Percentiles rank a stretch among this genome's conserved stretches.
Conservation (phyloP, 2,888 invertebrate species). For the Neria commutata region DNA sequence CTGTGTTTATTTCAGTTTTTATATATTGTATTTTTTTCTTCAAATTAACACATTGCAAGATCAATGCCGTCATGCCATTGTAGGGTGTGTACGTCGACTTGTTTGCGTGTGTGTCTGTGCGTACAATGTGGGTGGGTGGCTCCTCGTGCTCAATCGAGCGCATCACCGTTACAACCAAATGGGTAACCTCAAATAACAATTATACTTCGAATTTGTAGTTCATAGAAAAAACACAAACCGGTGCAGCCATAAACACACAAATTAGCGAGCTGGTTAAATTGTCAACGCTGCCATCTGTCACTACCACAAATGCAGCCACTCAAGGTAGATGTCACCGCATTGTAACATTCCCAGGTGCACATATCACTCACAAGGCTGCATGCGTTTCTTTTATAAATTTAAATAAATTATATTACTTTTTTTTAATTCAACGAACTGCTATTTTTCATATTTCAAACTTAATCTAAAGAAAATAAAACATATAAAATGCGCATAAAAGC, state of each 20-base stretch:
- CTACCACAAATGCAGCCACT: background rate
- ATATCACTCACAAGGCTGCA: background rate
- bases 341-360: background rate
- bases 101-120: too few relatives aligned
- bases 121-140: background rate
- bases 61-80: background rate
- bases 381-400: background rate
- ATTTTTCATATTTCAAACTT: too few relatives aligned
- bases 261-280: slow-evolving; percentile 12
- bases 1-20: too few relatives aligned
- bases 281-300: slow-evolving; percentile 14
- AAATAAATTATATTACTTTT: slow-evolving; percentile 15
- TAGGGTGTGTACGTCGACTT: too few relatives aligned
- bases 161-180: background rate
- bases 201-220: background rate
- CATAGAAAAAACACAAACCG: background rate
- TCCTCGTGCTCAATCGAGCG: background rate
- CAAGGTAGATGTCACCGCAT: background rate
- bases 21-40: too few relatives aligned
- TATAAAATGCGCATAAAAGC: too few relatives aligned
- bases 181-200: background rate
- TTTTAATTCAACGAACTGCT: too few relatives aligned
- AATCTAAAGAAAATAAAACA: too few relatives aligned
- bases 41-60: background rate
- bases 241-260: too few relatives aligned